Base-by-base conservation (phyloP, 2,113 vertebrate genomes). In the Oenanthe oenanthe region DNA sequence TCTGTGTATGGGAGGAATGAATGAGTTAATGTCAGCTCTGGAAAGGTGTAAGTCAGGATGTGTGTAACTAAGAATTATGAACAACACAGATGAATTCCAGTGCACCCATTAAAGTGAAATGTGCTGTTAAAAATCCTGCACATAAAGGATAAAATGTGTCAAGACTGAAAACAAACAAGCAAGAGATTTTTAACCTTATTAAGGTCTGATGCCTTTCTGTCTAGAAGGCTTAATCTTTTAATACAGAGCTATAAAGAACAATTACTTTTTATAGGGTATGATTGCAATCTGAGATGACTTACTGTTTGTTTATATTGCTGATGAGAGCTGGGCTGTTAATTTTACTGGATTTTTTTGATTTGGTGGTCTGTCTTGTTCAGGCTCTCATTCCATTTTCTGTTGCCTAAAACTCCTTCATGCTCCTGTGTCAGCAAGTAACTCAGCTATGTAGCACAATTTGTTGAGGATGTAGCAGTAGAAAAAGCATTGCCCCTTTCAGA, bases 401-500 rank as follows among this genome's bases (percentile, higher is more conserved):
- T 58, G 85, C 58, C 85, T 92, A 67, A 82, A 96, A 70, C 95
- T 92, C 58, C 74, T 95, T 97, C 68, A 61, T 73, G 74, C 85
- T 62, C 89, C 60, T 12, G 3, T 80, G 82, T 96, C 94, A 96
- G 77, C 47, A 66, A 85, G 82, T 72, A 95, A 60, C 93, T 93
- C 71, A 73, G 86, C 72, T 90, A 19, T 92, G 86, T 89, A 85
- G 80, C 74, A 45, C 81, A 95, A 96, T 95, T 97, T 95, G 92
- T 95, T 77, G 94, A 92, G 76, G 89, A 88, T 95, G 72, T 93
- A 96, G 72, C 91, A 62, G 78, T 12, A 94, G 72, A 91, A 93
- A 71, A 97, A 91, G 73, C 86, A 87, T 88, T 96, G 54, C 65
- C 82, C 87, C 70, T 36, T 95, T 97, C 89, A 96, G 86, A 95